phyloP scores from a whole-genome alignment of 2,113 vertebrate species.

The Machaerirhynchus nigripectus region DNA sequence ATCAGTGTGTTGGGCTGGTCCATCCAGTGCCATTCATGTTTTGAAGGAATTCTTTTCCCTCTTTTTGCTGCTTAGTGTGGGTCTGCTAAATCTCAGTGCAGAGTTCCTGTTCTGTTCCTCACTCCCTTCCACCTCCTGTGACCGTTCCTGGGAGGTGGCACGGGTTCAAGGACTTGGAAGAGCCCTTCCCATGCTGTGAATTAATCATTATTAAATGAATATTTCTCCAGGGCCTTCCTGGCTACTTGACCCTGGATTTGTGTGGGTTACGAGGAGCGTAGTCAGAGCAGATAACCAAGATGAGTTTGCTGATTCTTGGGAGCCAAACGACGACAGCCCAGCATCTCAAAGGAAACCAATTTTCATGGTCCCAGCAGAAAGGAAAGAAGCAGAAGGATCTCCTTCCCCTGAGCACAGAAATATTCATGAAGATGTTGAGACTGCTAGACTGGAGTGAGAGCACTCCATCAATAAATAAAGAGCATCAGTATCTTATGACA shows the following conservation, averaged over 20 bases:
- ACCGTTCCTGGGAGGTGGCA: background rate
- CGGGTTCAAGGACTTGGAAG: background rate
- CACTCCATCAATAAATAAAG: constrained; percentile 51
- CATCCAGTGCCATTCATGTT: background rate
- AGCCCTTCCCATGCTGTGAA: background rate
- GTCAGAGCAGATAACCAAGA: background rate
- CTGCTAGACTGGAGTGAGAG: background rate
- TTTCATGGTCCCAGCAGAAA: background rate
- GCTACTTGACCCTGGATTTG: background rate
- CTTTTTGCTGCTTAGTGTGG: background rate
- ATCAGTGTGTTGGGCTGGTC: background rate
- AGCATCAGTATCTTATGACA: background rate
- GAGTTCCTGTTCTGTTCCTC: background rate
- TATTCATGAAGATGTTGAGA: constrained; percentile 51
- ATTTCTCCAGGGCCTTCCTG: background rate
- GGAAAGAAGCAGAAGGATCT: background rate
- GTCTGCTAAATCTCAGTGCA: background rate
- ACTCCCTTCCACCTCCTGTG: background rate
- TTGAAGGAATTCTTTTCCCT: background rate
- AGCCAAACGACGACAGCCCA: background rate
- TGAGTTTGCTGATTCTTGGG: background rate
- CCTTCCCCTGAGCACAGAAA: background rate
- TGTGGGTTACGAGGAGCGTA: background rate
- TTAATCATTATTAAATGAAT: background rate
- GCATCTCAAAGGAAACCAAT: background rate